Evolutionary conservation across 2,113 vertebrate species (phyloP).

Genomic region (human (Homo sapiens)): DNA sequence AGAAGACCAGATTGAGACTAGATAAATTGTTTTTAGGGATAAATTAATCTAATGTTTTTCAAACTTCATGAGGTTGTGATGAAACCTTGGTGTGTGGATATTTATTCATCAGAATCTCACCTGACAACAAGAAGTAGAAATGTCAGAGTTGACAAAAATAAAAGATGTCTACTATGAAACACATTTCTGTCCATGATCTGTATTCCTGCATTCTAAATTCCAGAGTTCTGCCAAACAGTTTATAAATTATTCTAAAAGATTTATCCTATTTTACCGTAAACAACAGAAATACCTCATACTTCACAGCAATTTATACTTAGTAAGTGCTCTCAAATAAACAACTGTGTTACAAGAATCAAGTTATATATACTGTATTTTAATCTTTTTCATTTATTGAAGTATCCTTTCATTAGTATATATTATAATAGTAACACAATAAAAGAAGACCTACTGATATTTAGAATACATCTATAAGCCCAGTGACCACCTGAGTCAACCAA

Average conservation of each 20-base stretch:
- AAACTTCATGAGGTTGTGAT: not conserved
- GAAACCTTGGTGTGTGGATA: not conserved
- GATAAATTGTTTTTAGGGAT: not conserved
- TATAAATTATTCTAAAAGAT: not conserved
- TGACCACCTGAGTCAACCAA: not conserved
- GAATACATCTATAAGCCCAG: not conserved
- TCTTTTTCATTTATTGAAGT: not conserved
- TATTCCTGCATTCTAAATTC: not conserved
- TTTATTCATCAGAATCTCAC: not conserved
- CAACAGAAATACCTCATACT: not conserved
- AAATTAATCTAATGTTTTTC: not conserved
- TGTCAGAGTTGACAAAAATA: not conserved
- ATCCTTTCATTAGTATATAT: not conserved
- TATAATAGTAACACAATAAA: not conserved
- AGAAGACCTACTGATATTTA: not conserved
- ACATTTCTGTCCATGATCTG: not conserved
- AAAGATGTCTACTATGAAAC: not conserved
- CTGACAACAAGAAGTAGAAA: not conserved
- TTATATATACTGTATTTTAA: not conserved
- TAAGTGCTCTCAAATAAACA: not conserved
- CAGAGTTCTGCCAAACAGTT: not conserved
- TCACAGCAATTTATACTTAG: not conserved
- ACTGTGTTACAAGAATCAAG: not conserved
- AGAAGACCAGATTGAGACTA: not conserved
- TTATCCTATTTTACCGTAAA: not conserved